Evolutionary conservation across 2,113 vertebrate genomes (phyloP), one percentile per base, ranked within the genome.

Genomic region (Oryzias melastigma): DNA sequence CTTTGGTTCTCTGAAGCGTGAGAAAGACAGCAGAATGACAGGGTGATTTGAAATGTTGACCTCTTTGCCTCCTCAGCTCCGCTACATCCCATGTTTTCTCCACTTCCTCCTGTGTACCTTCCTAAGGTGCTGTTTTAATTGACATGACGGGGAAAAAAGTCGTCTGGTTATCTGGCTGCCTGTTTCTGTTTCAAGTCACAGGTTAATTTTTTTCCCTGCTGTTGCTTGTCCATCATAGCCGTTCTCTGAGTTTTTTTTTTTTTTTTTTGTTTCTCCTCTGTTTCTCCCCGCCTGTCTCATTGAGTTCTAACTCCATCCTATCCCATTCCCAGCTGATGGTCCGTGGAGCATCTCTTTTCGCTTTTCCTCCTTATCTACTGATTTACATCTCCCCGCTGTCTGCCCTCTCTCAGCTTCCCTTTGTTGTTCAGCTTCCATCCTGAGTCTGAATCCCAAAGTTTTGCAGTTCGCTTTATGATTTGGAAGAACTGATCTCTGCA

Each of bases 121-220:
- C 66, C 55, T 62, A 65, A 83, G 75, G 73, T 52, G 47, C 65
- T 40, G 50, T 70, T 85, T 77, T 84, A 85, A 87, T 81, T 88
- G 84, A 83, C 83, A 73, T n/a, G 5, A 18, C 4, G 46, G 16
- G 42, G 52, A 65, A 77, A 61, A 72, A 79, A 67, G 46, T 15
- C 19, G 19, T 15, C 61, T 55, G 20, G 56, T 77, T 74, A 68
- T 79, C 77, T 72, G 29, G 51, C 59, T 59, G 68, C 61, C 62
- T 76, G 66, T 66, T 64, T 44, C 70, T 80, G 80, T 75, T 82
- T 77, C 72, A 73, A 72, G 84, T 85, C 82, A 78, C 29, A 27
- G 61, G 68, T 57, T 76, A 20, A 48, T 78, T 71, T 58, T 63
- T 48, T 17, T n/a, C n/a, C 12, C 40, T 58, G 29, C 52, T 64